Conservation (phyloP, 2,888 invertebrate species). For the Drosophila prolongata region DNA sequence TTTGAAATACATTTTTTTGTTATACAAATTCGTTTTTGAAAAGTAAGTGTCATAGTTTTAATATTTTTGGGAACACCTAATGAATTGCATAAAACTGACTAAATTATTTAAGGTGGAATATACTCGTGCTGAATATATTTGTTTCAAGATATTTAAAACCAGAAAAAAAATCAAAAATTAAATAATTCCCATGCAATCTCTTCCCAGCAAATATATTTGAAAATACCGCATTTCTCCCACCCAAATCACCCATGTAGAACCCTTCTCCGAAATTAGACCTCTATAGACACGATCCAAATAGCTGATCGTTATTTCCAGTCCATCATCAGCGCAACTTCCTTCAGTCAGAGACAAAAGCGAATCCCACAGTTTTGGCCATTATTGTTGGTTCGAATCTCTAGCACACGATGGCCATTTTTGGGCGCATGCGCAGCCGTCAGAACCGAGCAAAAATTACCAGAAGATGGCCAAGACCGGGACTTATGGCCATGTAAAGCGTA, state of each 20-base stretch:
- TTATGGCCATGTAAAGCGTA: conserved; percentile 56
- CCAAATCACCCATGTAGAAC: conserved; percentile 12
- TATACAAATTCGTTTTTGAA: no score
- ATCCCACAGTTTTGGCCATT: conserved; percentile 48
- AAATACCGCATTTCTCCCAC: conserved; percentile 1
- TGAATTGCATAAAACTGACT: no score
- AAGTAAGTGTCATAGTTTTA: no score
- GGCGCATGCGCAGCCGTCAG: conserved; percentile 46
- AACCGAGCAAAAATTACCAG: conserved; percentile 30
- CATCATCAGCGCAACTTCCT: conserved; percentile 28
- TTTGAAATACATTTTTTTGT: no score
- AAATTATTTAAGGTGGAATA: no score
- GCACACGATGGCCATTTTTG: conserved; percentile 57
- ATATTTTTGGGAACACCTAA: no score
- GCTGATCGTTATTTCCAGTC: conserved; percentile 25
- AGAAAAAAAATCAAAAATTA: background rate
- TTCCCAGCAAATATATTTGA: background rate
- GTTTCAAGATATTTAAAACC: no score
- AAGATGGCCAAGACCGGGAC: conserved; percentile 44
- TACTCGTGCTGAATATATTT: no score
- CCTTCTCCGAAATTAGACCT: background rate
- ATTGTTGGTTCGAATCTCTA: conserved; percentile 28
- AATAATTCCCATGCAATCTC: background rate
- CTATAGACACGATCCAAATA: conserved; percentile 1
- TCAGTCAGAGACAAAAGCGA: conserved; percentile 41